Base-by-base conservation (phyloP, 2,888 invertebrate species). In the Biston stratarius region DNA sequence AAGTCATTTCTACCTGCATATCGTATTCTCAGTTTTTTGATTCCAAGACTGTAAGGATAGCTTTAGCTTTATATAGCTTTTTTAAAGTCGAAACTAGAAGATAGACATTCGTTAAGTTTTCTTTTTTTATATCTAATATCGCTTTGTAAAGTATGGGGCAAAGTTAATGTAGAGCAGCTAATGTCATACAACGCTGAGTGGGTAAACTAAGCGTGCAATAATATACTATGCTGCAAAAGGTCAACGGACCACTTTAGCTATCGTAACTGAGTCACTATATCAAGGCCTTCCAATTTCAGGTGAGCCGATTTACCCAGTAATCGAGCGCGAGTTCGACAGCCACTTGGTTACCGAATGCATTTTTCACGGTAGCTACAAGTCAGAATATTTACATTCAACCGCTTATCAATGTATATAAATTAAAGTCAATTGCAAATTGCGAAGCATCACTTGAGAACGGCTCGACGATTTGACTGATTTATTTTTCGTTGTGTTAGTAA, bases 261-360 rank as follows among this genome's bases (percentile, higher is more conserved):
- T 90, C 88, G 89, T 87, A 92, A 91, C 89, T 90, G 90, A 93
- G 92, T 92, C 91, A 92, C 87, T 91, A 83, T 90, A 89, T 83
- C 92, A 92, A 92, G 92, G 92, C 82, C 88, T 87, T 77, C 67
- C 67, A 80, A 86, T 91, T 92, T 91, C 89, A 90, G 89, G 82
- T 85, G 79, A 71, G 80, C 79, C 68, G 81, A 24, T 24, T 24
- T 38, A 38, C 38, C 9, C 14, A 47, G 51, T 78, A 76, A 83
- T 76, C 76, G 75, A 75, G 74, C 65, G 73, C 76, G 70, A 75
- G 71, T 72, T 64, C 48, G 45, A 72, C 64, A 63, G 60, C 74
- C 71, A 76, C 79, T 78, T 71, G 79, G 36, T 79, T 78, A 80
- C 74, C 67, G 73, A 70, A 74, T 79, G n/a, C 73, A 83, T 83